phyloP scores from a whole-genome alignment of 92 coral and sea anemone genomes.

The Zoanthus gigantus region DNA sequence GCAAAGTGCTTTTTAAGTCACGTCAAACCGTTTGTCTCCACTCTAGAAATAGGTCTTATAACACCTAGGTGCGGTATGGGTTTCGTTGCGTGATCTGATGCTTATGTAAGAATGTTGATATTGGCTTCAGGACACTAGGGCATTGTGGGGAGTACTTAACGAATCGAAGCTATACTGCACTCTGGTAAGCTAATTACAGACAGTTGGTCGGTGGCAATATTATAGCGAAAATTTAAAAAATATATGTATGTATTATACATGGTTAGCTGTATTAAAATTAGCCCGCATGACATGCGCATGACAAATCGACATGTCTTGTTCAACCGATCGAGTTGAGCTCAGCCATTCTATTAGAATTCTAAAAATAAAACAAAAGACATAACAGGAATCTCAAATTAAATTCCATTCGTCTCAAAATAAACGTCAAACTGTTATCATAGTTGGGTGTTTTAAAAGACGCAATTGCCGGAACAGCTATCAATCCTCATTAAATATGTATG shows the following conservation, averaged over 20 bases:
- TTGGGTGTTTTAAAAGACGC: neutral
- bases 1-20: no score
- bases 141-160: slow-evolving; percentile 18
- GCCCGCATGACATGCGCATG: neutral
- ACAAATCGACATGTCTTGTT: neutral
- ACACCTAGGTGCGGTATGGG: slow-evolving; percentile 7
- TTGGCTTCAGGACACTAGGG: slow-evolving; percentile 13
- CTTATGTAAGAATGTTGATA: slow-evolving; percentile 9
- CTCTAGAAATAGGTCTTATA: neutral
- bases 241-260: neutral
- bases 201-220: slow-evolving; percentile 29
- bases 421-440: neutral
- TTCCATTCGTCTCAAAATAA: neutral
- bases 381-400: neutral
- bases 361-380: neutral
- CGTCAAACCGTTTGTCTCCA: no score
- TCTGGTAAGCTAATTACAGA: slow-evolving; percentile 18
- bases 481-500: slow-evolving; percentile 25
- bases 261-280: slow-evolving; percentile 7
- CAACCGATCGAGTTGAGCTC: neutral
- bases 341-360: neutral
- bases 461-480: neutral
- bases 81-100: slow-evolving; percentile 23
- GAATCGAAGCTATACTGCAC: neutral
- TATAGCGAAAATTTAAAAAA: neutral